Conservation (phyloP, 1,140 invertebrate species). For the Apis laboriosa region DNA sequence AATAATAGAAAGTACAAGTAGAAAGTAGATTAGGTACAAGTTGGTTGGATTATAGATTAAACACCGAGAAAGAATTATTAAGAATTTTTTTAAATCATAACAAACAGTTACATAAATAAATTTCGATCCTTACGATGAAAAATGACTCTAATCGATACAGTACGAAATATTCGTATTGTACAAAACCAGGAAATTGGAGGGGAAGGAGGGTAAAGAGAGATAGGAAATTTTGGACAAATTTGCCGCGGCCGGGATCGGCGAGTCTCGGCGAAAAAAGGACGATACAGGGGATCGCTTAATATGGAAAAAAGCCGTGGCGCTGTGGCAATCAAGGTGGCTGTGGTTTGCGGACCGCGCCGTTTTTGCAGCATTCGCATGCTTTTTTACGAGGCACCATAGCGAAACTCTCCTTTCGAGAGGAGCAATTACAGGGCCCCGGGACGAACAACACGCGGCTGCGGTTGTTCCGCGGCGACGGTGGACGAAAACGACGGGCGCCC, state of each 20-base stretch:
- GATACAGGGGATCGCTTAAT: constrained; percentile 22
- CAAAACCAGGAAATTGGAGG: background rate
- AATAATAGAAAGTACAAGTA: too few relatives aligned
- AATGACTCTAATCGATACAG: too few relatives aligned
- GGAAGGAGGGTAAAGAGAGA: background rate
- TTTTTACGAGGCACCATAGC: constrained; percentile 26
- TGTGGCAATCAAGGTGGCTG: constrained; percentile 15
- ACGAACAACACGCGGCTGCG: constrained; percentile 32
- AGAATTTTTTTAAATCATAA: too few relatives aligned
- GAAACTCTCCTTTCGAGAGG: constrained; percentile 29
- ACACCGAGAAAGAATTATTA: too few relatives aligned
- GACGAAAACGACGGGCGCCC: constrained; percentile 4
- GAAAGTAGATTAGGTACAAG: too few relatives aligned
- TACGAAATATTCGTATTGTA: too few relatives aligned
- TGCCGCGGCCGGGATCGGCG: background rate
- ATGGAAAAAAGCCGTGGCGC: background rate
- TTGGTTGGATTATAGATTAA: too few relatives aligned
- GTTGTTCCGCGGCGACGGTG: constrained; percentile 30
- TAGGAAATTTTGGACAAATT: background rate
- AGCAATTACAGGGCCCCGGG: constrained; percentile 37
- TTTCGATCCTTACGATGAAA: too few relatives aligned
- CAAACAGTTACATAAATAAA: too few relatives aligned
- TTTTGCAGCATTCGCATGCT: constrained; percentile 42
- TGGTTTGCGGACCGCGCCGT: constrained; percentile 6
- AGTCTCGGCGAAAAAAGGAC: background rate